phyloP scores from a whole-genome alignment of 2,113 vertebrate species.

The Sciurus niger region DNA sequence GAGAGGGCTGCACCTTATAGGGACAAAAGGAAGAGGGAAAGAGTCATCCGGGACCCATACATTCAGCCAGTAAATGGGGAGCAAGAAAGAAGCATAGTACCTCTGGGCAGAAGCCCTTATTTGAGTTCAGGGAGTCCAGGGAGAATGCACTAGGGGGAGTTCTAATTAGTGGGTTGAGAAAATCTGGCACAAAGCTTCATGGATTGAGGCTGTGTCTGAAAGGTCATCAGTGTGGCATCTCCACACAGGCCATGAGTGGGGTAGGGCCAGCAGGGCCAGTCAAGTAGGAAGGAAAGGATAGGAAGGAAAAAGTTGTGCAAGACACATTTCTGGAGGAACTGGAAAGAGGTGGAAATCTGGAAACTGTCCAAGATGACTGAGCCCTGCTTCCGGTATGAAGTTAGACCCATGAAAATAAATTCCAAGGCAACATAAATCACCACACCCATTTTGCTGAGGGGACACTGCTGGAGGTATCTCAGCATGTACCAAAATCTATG shows the following conservation, averaged over 20 bases:
- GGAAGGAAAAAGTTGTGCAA: too few species aligned
- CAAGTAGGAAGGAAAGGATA: too few species aligned
- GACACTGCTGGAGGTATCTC: background rate
- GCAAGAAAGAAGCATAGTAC: background rate
- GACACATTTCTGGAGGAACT: background rate
- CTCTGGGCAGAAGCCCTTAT: too few species aligned
- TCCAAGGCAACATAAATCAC: background rate
- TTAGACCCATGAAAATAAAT: too few species aligned
- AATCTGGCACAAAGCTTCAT: too few species aligned
- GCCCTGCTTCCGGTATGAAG: background rate
- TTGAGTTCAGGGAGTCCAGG: background rate
- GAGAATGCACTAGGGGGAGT: background rate
- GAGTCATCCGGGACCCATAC: background rate
- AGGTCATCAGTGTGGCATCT: background rate
- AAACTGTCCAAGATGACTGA: background rate
- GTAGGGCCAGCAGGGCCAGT: background rate
- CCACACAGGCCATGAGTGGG: rapidly evolving
- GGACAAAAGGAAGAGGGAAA: too few species aligned
- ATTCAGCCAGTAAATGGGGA: too few species aligned
- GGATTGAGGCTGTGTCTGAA: background rate
- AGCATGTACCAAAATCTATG: background rate
- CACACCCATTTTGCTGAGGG: background rate
- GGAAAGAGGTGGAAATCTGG: background rate
- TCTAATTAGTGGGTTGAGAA: background rate
- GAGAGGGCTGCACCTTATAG: too few species aligned